phyloP scores from a whole-genome alignment of 1,140 invertebrate genomes.

The Drosophila kepulauana region DNA sequence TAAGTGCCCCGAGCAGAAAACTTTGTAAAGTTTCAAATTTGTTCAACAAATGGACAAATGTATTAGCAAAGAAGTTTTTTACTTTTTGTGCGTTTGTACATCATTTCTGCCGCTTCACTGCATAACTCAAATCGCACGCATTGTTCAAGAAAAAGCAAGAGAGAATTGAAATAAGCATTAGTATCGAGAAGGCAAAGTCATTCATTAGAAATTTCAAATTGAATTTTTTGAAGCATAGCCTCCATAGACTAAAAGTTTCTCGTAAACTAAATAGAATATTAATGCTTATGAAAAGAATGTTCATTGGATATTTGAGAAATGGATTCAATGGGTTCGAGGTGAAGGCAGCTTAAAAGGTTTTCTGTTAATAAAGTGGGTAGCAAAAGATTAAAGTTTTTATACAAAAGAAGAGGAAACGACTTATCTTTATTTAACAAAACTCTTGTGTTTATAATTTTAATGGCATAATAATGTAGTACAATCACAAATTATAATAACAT shows the following conservation, averaged over 20 bases:
- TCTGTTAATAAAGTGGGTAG: background rate
- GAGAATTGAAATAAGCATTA: slow-evolving; percentile 4
- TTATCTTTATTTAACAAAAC: too few relatives aligned
- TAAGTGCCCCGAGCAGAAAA: slow-evolving; percentile 43
- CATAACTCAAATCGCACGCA: slow-evolving; percentile 45
- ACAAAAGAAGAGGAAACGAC: background rate
- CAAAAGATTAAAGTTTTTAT: background rate
- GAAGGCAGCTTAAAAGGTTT: background rate
- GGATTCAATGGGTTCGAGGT: background rate
- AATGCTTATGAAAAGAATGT: slow-evolving; percentile 1
- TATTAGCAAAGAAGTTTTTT: slow-evolving; percentile 66
- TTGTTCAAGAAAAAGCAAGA: slow-evolving; percentile 10
- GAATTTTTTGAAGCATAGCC: slow-evolving; percentile 32
- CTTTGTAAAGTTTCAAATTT: slow-evolving; percentile 56
- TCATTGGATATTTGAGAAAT: too few relatives aligned
- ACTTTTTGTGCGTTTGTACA: slow-evolving; percentile 26
- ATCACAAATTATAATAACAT: too few relatives aligned
- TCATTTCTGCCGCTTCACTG: slow-evolving; percentile 49
- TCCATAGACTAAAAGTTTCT: slow-evolving; percentile 27
- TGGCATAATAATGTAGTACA: too few relatives aligned
- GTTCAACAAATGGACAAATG: slow-evolving; percentile 70
- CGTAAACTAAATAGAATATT: slow-evolving; percentile 30
- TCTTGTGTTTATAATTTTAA: too few relatives aligned
- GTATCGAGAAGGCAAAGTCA: slow-evolving; percentile 11
- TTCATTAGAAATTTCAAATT: slow-evolving; percentile 31